phyloP scores from a whole-genome alignment of 2,888 invertebrate genomes.

The Cyclophora albipunctata region DNA sequence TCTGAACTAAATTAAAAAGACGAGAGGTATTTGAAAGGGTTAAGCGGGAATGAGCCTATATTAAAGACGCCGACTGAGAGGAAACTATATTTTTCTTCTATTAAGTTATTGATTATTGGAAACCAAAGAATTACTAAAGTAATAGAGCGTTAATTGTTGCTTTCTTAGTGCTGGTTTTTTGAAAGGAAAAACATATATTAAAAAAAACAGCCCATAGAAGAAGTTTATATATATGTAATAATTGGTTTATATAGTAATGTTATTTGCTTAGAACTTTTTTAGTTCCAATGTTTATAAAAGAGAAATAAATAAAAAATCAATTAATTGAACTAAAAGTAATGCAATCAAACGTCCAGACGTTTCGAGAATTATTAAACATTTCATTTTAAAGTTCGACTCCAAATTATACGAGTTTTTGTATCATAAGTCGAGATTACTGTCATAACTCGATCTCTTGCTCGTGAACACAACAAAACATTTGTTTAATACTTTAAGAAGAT shows the following conservation, averaged over 20 bases:
- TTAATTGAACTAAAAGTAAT: too few species aligned
- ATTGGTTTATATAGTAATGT: too few species aligned
- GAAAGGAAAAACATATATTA: too few species aligned
- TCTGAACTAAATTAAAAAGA: slow-evolving; percentile 64
- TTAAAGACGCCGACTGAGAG: slow-evolving; percentile 57
- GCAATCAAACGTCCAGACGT: slow-evolving; percentile 6
- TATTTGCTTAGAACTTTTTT: too few species aligned
- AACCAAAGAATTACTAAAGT: slow-evolving; percentile 5
- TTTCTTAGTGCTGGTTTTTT: too few species aligned
- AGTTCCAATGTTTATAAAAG: too few species aligned
- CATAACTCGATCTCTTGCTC: slow-evolving; percentile 45
- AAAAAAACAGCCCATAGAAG: too few species aligned
- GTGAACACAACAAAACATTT: slow-evolving; percentile 58
- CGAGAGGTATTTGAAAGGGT: slow-evolving; percentile 40
- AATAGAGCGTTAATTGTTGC: background rate
- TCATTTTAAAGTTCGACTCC: slow-evolving; percentile 47
- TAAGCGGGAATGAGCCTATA: slow-evolving; percentile 35
- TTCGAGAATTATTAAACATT: slow-evolving; percentile 45
- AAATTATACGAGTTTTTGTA: slow-evolving; percentile 62
- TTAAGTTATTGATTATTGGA: slow-evolving; percentile 13
- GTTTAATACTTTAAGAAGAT: slow-evolving; percentile 53
- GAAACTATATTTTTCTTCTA: slow-evolving; percentile 27
- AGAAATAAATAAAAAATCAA: too few species aligned
- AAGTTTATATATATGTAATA: too few species aligned
- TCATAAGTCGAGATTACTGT: slow-evolving; percentile 68